phyloP scores from a whole-genome alignment of 35 echinoderm and acorn worm genomes.

The Patiria miniata region DNA sequence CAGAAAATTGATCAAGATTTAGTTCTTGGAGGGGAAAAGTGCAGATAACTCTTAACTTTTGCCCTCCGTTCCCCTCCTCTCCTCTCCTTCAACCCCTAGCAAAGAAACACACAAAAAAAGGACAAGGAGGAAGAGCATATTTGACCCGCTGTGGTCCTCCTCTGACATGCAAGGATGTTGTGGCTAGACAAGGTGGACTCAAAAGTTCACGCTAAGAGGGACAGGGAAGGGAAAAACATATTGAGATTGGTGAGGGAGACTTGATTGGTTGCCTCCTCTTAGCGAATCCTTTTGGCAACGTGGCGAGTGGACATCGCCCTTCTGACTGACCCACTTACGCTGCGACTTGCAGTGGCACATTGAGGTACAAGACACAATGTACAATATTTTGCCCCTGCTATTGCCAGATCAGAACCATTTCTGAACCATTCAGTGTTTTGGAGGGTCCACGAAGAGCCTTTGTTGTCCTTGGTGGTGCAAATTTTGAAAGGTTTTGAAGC shows the following conservation, averaged over 20 bases:
- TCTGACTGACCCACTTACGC: not conserved
- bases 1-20: not conserved
- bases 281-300: not conserved
- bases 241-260: not conserved
- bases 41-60: not conserved
- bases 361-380: too few relatives aligned
- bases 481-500: too few relatives aligned
- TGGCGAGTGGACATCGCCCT: conserved; percentile 15
- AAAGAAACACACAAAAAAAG: too few relatives aligned
- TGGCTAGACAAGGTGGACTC: conserved; percentile 4
- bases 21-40: not conserved
- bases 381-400: too few relatives aligned
- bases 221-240: not conserved
- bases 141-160: not conserved
- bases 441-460: too few relatives aligned
- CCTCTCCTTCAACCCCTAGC: too few relatives aligned
- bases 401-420: too few relatives aligned
- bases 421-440: too few relatives aligned
- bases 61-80: not conserved
- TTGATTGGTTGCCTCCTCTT: conserved; percentile 12
- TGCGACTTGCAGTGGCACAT: not conserved
- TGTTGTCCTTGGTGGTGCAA: too few relatives aligned
- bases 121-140: not conserved
- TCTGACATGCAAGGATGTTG: conserved; percentile 10
- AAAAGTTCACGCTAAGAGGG: not conserved